Conservation (phyloP, 1,140 invertebrate species). For the Achatina immaculata region DNA sequence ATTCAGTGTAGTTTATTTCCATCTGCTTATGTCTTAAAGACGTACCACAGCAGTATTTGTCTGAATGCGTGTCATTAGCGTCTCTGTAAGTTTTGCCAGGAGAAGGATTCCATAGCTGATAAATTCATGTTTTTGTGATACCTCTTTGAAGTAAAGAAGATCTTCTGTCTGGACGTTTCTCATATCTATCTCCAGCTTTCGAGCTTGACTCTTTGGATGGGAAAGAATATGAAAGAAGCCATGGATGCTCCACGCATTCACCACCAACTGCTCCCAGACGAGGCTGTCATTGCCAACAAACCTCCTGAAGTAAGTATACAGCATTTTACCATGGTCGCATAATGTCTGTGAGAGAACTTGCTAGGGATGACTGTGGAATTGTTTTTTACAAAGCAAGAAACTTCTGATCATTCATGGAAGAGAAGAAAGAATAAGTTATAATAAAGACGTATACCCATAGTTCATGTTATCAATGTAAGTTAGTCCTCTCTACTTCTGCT, state of each 20-base stretch:
- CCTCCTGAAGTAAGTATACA: background rate
- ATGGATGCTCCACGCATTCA: constrained; percentile 22
- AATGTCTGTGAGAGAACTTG: background rate
- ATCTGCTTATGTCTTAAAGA: no score
- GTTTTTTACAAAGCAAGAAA: background rate
- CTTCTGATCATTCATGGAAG: background rate
- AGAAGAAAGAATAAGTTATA: background rate
- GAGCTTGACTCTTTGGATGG: constrained; percentile 13
- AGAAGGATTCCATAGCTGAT: no score
- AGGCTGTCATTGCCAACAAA: background rate
- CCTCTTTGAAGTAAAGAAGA: no score
- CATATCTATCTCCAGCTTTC: constrained; percentile 9
- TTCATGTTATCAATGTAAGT: background rate
- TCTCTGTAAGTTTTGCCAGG: no score
- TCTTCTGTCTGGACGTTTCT: no score
- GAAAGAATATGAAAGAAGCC: constrained; percentile 6
- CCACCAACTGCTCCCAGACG: constrained; percentile 18
- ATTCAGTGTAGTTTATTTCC: no score
- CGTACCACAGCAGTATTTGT: no score
- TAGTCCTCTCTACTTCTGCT: no score
- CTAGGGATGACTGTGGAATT: background rate
- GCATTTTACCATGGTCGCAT: background rate
- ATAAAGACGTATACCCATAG: background rate
- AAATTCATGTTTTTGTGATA: no score
- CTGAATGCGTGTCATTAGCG: no score